phyloP scores from a whole-genome alignment of 2,888 invertebrate genomes.

The Lepidonotus clava region DNA sequence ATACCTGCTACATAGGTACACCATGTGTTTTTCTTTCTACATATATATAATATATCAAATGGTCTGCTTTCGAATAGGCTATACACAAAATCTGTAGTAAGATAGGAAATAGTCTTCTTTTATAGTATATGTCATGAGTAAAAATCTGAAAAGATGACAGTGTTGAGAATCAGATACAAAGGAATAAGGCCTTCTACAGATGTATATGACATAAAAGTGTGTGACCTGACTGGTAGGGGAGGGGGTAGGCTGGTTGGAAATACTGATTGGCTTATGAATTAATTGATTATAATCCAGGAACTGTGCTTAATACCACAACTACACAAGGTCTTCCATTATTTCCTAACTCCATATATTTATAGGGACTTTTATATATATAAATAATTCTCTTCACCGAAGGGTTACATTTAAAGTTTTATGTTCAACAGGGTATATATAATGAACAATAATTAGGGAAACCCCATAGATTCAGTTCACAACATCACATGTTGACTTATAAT shows the following conservation, averaged over 20 bases:
- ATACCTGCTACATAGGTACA: not conserved
- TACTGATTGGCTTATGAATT: conserved; percentile 15
- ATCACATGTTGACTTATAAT: conserved; percentile 46
- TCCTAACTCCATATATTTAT: not conserved
- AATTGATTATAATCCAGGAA: not conserved
- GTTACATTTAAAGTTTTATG: not conserved
- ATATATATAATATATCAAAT: conserved; percentile 9
- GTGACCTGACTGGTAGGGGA: not conserved
- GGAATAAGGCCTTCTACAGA: conserved; percentile 15
- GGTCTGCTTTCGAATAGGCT: not conserved
- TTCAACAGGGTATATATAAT: conserved; percentile 16
- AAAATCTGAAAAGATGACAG: not conserved
- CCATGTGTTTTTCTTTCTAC: not conserved
- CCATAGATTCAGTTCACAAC: conserved; percentile 41
- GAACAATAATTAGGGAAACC: conserved; percentile 30
- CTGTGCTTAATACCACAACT: not conserved
- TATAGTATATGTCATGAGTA: not conserved
- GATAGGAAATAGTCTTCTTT: not conserved
- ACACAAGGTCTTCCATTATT: not conserved
- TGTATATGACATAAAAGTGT: not conserved
- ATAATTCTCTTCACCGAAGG: not conserved
- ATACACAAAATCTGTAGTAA: not conserved
- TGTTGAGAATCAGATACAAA: conserved; percentile 22
- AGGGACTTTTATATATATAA: conserved; percentile 32
- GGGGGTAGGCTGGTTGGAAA: not conserved